phyloP scores from a whole-genome alignment of 2,797 vertebrate genomes.

The Gila robusta region DNA sequence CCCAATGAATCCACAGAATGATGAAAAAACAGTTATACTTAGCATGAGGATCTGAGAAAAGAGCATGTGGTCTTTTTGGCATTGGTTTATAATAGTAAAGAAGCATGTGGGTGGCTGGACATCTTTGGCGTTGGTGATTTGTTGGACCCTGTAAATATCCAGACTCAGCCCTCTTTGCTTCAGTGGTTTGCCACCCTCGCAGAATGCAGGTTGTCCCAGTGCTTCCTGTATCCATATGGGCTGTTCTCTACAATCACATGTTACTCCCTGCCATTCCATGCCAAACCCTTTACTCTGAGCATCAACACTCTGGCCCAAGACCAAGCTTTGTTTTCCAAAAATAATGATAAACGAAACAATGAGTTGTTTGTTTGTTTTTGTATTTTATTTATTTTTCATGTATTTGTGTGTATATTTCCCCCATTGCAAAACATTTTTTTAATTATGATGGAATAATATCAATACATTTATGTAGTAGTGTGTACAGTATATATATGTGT shows the following conservation, averaged over 20 bases:
- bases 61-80: slow-evolving; percentile 37
- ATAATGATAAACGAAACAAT: not conserved
- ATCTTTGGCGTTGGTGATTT: slow-evolving; percentile 45
- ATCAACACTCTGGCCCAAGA: slow-evolving; percentile 6
- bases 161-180: slow-evolving; percentile 49
- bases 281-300: slow-evolving; percentile 27
- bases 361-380: not conserved
- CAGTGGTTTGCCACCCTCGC: slow-evolving; percentile 47
- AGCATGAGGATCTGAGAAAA: slow-evolving; percentile 13
- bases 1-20: not conserved
- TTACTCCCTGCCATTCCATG: slow-evolving; percentile 14
- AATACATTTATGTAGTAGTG: no score
- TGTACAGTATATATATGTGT: no score
- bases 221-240: slow-evolving; percentile 65
- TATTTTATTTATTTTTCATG: not conserved
- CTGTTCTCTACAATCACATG: slow-evolving; percentile 45
- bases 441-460: no score
- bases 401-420: not conserved
- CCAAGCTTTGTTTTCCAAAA: slow-evolving; percentile 15
- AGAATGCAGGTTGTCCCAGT: slow-evolving; percentile 54
- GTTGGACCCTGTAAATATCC: slow-evolving; percentile 45
- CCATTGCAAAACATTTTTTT: no score
- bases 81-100: slow-evolving; percentile 41
- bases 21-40: slow-evolving; percentile 24
- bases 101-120: slow-evolving; percentile 41